Base-by-base conservation (phyloP, 2,113 vertebrate species). In the Thinocorus orbignyianus region DNA sequence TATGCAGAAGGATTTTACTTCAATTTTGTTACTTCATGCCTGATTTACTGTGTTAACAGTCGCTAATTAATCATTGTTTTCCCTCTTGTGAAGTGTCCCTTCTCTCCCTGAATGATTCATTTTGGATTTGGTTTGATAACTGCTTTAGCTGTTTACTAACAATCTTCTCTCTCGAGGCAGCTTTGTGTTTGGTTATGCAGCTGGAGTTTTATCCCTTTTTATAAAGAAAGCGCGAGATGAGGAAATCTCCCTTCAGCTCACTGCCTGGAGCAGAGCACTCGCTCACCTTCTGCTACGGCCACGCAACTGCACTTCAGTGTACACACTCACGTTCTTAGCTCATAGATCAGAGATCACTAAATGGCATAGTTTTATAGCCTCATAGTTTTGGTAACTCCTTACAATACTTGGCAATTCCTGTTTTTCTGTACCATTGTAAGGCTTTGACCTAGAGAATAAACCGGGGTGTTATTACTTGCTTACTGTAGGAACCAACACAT, bases 1-100 rank as follows among this genome's bases (percentile, higher is more conserved):
- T 87, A 85, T 92, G 90, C 65, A 69, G 66, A 94, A 93, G 42
- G 70, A 85, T 95, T 96, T 91, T 87, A 82, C 89, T 95, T 88
- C 83, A 91, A 1, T 70, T 73, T 57, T 93, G 52, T 81, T 96
- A 73, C 81, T 97, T 91, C 81, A 76, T 79, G 91, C 73, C 61
- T 70, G 73, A 96, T 92, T 89, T 92, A 92, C 73, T 77, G 58
- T 90, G 85, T 81, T 93, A 96, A 93, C 80, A 54, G 83, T 87
- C 85, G 73, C 92, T 95, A 97, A 95, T 97, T 97, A 96, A 96
- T 97, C 93, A 94, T 80, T 92, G 93, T 91, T 97, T 97, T 89
- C 83, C 84, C 81, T 93, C 86, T 66, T 82, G 70, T 92, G 95
- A 93, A 96, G 92, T 93, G 77, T 91, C 95, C 93, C 62, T 41